Percentiles rank a stretch among this genome's conserved stretches.
Evolutionary conservation across 2,797 vertebrate genomes (phyloP).

Genomic region (Onychomys arenicola): DNA sequence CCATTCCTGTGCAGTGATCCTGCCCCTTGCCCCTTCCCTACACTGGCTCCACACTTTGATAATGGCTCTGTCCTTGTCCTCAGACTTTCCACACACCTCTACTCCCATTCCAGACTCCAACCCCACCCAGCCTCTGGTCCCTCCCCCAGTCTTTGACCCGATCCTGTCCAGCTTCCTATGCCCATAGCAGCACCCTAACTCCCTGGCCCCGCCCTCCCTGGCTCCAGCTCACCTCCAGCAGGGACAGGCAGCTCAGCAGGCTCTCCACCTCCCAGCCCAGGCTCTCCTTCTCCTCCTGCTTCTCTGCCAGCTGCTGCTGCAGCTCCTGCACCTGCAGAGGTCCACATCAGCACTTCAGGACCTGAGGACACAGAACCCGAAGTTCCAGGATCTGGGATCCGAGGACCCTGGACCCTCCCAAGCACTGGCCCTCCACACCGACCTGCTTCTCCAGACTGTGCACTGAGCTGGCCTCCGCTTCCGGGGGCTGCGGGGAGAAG

Average conservation of each 20-base stretch:
- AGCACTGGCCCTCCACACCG: not conserved
- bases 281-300: slow-evolving; percentile 91
- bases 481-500: slow-evolving; percentile 43
- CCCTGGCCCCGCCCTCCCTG: not conserved
- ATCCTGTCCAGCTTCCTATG: not conserved
- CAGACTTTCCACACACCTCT: not conserved
- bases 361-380: not conserved
- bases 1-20: not conserved
- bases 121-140: not conserved
- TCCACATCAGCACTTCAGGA: not conserved
- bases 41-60: not conserved
- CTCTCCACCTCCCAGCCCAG: slow-evolving; percentile 90
- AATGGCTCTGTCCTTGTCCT: not conserved
- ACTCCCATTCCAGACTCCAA: not conserved
- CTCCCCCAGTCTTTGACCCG: too few species aligned
- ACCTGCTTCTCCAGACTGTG: slow-evolving; percentile 88
- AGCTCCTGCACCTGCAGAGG: slow-evolving; percentile 88
- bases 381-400: not conserved
- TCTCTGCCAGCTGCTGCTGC: slow-evolving; percentile 87
- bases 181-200: not conserved
- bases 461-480: slow-evolving; percentile 81
- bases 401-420: not conserved
- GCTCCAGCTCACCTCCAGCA: slow-evolving; percentile 84
- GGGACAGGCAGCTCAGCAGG: slow-evolving; percentile 88
- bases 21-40: not conserved